Evolutionary conservation across 37 sponge, comb jelly and placozoan species (phyloP).

Genomic region (Chondrosia reniformis): DNA sequence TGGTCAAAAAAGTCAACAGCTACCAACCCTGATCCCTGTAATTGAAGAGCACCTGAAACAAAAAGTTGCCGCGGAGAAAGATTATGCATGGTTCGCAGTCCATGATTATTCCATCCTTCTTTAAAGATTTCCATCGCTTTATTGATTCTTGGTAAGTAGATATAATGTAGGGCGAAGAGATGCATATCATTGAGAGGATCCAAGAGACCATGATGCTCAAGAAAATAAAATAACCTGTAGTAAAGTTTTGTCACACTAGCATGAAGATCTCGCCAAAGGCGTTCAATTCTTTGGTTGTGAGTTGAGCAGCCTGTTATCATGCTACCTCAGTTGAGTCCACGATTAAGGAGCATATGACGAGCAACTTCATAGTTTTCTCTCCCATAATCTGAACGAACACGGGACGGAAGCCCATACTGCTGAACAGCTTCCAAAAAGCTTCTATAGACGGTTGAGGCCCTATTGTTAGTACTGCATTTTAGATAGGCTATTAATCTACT

Average conservation of each 20-base stretch:
- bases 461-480: slow-evolving; percentile 42
- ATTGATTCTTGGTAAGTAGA: slow-evolving; percentile 42
- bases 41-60: slow-evolving; percentile 13
- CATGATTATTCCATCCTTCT: slow-evolving; percentile 50
- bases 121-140: slow-evolving; percentile 24
- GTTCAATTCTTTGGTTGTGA: slow-evolving; percentile 57
- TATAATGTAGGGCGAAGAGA: slow-evolving; percentile 45
- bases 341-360: slow-evolving; percentile 39
- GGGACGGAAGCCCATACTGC: slow-evolving; percentile 42
- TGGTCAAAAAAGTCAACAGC: slow-evolving; percentile 27
- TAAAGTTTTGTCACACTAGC: slow-evolving; percentile 44
- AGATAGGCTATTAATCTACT: slow-evolving; percentile 45
- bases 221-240: slow-evolving; percentile 51
- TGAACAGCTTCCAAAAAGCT: slow-evolving; percentile 34
- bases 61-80: slow-evolving; percentile 36
- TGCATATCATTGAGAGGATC: slow-evolving; percentile 30
- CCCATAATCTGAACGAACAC: slow-evolving; percentile 53
- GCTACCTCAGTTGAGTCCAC: slow-evolving; percentile 24
- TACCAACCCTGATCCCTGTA: slow-evolving; percentile 11
- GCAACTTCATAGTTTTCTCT: slow-evolving; percentile 47
- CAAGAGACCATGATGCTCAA: slow-evolving; percentile 32
- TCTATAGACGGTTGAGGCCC: slow-evolving; percentile 44
- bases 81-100: slow-evolving; percentile 34
- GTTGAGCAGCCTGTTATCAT: slow-evolving; percentile 47
- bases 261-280: slow-evolving; percentile 52